Base-by-base conservation (phyloP, 2,888 invertebrate genomes). In the Hypena proboscidalis region DNA sequence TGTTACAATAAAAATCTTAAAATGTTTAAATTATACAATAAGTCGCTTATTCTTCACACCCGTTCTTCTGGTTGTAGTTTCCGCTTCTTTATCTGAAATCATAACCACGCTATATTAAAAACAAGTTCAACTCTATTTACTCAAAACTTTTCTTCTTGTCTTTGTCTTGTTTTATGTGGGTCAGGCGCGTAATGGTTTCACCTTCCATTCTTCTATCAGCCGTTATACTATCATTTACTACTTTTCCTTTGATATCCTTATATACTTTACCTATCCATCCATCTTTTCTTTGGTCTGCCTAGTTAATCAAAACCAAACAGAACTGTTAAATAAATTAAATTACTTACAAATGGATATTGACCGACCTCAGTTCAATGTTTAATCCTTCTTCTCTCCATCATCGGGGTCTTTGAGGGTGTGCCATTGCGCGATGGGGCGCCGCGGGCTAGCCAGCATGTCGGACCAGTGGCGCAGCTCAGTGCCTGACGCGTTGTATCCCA, bases 381-480 rank as follows among this genome's bases (percentile, higher is more conserved):
- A 95, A 89, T 95, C 95, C 84, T 95, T 95, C 92, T 96, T 96
- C 85, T 96, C 96, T 80, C 95, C 95, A 85, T 99, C 98, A 85
- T 99, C 97, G 69, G 99, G 96, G 90, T 99, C 99, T 91, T 98
- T 98, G 66, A 99, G 95, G 61, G 99, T 99, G 86, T 99, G 99
- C 99, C 99, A 99, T 89, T 99, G 99, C 71, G 99, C 99, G 75
- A 99, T 99, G 50, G 99, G 99, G 85, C 99, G 95, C 77, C 99
- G 94, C 27, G 99, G 99, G 70, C 98, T 98, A 73, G 99, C 99
- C 90, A 99, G 92, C 99, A 99, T 99, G 90, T 99, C 99, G 60
- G 99, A 99, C 99, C 99, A 99, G 92, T 99, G 99, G 72, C 99
- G 96, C 58, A 99, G 92, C 90, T 99, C 99, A 20, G 99, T 99